A percentile compares a stretch with the other conserved stretches of the same genome.
phyloP scores from a whole-genome alignment of 2,888 invertebrate species.

The Girardia tigrina region DNA sequence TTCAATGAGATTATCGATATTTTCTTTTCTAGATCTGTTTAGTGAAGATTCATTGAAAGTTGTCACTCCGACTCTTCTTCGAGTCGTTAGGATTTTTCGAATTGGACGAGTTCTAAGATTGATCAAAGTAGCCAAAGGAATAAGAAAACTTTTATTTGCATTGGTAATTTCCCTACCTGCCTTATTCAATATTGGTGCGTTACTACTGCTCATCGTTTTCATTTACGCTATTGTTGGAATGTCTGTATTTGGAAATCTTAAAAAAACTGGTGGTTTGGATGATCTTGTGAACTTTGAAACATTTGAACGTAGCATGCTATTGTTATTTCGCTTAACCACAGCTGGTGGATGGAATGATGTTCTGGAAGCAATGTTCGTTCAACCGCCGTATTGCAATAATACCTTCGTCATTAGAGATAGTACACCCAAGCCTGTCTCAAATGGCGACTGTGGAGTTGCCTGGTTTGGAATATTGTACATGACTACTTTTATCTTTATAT shows the following conservation, averaged over 20 bases:
- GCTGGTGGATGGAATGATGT: constrained; percentile 95
- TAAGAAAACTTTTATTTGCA: constrained; percentile 81
- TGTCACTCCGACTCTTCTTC: constrained; percentile 63
- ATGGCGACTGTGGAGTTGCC: constrained; percentile 75
- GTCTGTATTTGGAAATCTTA: constrained; percentile 81
- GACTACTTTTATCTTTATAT: constrained; percentile 83
- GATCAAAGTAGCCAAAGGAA: constrained; percentile 91
- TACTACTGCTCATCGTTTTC: constrained; percentile 78
- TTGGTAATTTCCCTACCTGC: constrained; percentile 84
- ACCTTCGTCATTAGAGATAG: constrained; percentile 33
- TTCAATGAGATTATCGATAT: constrained; percentile 84
- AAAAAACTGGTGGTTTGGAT: constrained; percentile 72
- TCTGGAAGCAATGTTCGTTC: constrained; percentile 75
- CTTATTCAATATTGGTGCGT: constrained; percentile 81
- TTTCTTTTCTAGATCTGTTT: constrained; percentile 55
- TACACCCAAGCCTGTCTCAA: constrained; percentile 23
- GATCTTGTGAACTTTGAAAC: constrained; percentile 91
- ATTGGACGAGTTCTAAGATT: constrained; percentile 83
- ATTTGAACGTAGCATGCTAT: constrained; percentile 79
- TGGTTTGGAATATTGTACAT: constrained; percentile 77
- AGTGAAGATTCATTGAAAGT: not conserved
- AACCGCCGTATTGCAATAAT: constrained; percentile 71
- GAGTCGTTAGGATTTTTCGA: constrained; percentile 81
- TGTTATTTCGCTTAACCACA: constrained; percentile 66
- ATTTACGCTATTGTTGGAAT: constrained; percentile 91